Evolutionary conservation across 1,140 invertebrate species (phyloP).

Genomic region (Pachyrhynchus sulphureomaculatus): DNA sequence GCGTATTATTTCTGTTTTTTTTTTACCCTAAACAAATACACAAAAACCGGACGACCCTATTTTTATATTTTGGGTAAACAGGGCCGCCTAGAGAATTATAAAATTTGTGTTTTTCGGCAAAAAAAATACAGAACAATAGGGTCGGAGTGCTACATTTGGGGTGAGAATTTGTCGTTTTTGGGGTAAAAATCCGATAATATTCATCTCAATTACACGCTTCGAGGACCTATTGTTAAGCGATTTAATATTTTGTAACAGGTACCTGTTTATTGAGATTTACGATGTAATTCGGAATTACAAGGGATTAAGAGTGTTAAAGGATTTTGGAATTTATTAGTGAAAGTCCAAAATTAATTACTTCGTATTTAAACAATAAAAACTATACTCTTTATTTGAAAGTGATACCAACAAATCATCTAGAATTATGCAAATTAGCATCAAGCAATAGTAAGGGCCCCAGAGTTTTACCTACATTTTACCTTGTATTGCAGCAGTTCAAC

Average conservation of each 20-base stretch:
- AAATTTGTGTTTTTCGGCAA: slow-evolving; percentile 39
- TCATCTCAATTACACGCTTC: slow-evolving; percentile 42
- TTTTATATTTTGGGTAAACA: slow-evolving; percentile 45
- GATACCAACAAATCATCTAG: too few species aligned
- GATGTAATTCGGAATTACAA: slow-evolving; percentile 1
- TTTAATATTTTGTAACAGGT: slow-evolving; percentile 18
- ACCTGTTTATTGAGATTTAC: neutral
- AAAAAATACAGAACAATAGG: slow-evolving; percentile 29
- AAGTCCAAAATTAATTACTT: too few species aligned
- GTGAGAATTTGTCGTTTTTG: slow-evolving; percentile 37
- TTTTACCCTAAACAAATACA: slow-evolving; percentile 20
- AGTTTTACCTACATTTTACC: too few species aligned
- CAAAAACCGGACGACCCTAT: slow-evolving; percentile 20
- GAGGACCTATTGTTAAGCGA: slow-evolving; percentile 17
- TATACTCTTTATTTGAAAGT: too few species aligned
- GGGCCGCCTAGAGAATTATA: slow-evolving; percentile 43
- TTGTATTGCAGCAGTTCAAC: too few species aligned
- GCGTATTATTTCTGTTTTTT: slow-evolving; percentile 26
- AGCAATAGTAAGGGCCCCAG: too few species aligned
- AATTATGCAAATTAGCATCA: too few species aligned
- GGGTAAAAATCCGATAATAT: slow-evolving; percentile 45
- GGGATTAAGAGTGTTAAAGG: too few species aligned
- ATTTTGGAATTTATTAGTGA: too few species aligned
- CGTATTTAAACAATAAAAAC: too few species aligned
- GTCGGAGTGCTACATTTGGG: slow-evolving; percentile 27